Evolutionary conservation across 2,797 vertebrate species (phyloP), one percentile per base, ranked within the genome.

Genomic region (Paratrypauchen microcephalus): DNA sequence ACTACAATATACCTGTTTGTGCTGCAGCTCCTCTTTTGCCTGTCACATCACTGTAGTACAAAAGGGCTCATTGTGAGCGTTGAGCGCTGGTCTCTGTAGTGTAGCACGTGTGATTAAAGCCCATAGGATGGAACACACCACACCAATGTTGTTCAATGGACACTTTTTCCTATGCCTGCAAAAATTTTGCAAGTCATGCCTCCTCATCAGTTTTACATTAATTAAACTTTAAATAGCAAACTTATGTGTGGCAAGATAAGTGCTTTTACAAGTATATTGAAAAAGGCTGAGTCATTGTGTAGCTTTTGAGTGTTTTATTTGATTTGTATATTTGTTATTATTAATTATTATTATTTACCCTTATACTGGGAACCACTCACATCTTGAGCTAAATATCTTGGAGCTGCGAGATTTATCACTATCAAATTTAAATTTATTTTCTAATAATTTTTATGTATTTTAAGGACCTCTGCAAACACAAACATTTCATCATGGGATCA

Each of bases 151-250:
- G 72, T 76, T 83, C 78, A 82, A 70, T 69, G 68, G 75, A 79
- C 69, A 60, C 24, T 1, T 69, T 69, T 26, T 47, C 32, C 73
- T 2, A 41, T 41, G 7, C 57, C 66, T 56, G 56, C 68, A 47
- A 67, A 63, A 23, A 81, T 89, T 83, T 73, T 57, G 89, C 83
- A 80, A 88, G 90, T 92, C 91, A 92, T 89, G 83, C 87, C 91
- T 73, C 87, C 70, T 36, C 68, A 74, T 57, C 74, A 28, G 59
- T 78, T 78, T 74, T 65, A 21, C 68, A 23, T 41, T 19, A 5
- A 4, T 5, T 30, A 4, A 52, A 12, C 65, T 30, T 66, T 13
- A 5, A 52, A 13, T 23, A 0, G 45, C 19, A 2, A 45, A 21
- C 5, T 56, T 26, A 68, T 13, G 15, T 26, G 0, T 64, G 26